Conservation (phyloP, 2,888 invertebrate species). For the Saturnia pavonia region DNA sequence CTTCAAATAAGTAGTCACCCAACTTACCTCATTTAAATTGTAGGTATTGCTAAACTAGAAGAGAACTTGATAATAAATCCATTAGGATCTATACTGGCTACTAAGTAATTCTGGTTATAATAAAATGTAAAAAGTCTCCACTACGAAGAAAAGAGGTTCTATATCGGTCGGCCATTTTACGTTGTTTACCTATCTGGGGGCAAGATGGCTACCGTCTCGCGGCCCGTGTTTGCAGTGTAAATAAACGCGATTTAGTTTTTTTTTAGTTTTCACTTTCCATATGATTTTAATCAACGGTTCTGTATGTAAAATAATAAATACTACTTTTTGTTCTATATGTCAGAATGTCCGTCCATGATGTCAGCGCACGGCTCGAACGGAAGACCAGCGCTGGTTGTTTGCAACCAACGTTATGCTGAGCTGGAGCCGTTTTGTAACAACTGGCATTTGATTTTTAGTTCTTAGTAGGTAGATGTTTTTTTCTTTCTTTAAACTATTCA, state of each 20-base stretch:
- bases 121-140: conserved; percentile 34
- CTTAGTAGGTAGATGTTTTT: too few species aligned
- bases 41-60: not conserved
- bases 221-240: conserved; percentile 42
- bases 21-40: not conserved
- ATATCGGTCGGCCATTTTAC: conserved; percentile 47
- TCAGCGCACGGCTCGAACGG: too few species aligned
- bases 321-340: too few species aligned
- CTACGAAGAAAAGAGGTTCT: conserved; percentile 43
- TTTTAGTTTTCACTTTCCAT: conserved; percentile 15
- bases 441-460: too few species aligned
- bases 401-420: too few species aligned
- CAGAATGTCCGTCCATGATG: too few species aligned
- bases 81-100: not conserved
- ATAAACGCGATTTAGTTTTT: conserved; percentile 42
- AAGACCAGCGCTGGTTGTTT: too few species aligned
- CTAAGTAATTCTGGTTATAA: conserved; percentile 14
- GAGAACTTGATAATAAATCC: not conserved
- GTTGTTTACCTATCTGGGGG: conserved; percentile 43
- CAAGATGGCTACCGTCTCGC: conserved; percentile 56
- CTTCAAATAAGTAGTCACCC: not conserved
- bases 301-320: conserved; percentile 4
- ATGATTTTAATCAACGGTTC: conserved; percentile 18
- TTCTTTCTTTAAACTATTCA: too few species aligned
- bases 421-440: too few species aligned